Base-by-base conservation (phyloP, 2,797 vertebrate species). In the Remorina albescens region DNA sequence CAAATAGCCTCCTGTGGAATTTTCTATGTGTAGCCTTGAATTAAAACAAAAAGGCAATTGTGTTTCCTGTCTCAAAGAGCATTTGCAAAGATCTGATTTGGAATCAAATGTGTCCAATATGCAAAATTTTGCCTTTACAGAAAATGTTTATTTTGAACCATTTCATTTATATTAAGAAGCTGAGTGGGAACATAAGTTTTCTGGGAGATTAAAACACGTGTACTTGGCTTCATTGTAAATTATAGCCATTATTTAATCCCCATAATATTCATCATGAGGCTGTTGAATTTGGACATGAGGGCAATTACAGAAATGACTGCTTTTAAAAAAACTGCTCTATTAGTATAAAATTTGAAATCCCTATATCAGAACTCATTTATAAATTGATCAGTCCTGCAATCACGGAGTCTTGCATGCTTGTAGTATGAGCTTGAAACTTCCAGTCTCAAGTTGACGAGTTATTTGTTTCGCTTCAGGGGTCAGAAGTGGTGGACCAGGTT, bases 401-500 rank as follows among this genome's bases (percentile, higher is more conserved):
- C 36, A 6, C 62, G 2, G 12, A 11, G 26, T 8, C 10, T 0
- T 39, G 26, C 18, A 34, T 64, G 60, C 26, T 21, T 70, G 49
- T 46, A 28, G 13, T 65, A 26, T 58, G 16, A 25, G 30, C 19
- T 16, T 0, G 46, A 54, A 44, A 9, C 34, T 5, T 58, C 9
- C 2, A 8, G 51, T 65, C 54, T 34, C 39, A 21, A 2, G 49
- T 8, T 36, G 39, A 3, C 9, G 3, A 67, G 5, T 41, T 41
- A 3, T 78, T 28, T 67, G 41, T 72, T 54, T 39, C 11, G 50
- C 19, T 15, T 7, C 85, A 97, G 96, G 96, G 96, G 42, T 97
- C 96, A 0, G 97, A 98, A 93, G 96, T 97, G 30, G 94, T 96
- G 62, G 97, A 98, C 80, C 97, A 98, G 92, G 95, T 97, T 46